These are phyloP conservation scores for Callionymus lyra DNA, from an alignment of 2,113 vertebrate genomes.

Conservation along the genomic window DNA sequence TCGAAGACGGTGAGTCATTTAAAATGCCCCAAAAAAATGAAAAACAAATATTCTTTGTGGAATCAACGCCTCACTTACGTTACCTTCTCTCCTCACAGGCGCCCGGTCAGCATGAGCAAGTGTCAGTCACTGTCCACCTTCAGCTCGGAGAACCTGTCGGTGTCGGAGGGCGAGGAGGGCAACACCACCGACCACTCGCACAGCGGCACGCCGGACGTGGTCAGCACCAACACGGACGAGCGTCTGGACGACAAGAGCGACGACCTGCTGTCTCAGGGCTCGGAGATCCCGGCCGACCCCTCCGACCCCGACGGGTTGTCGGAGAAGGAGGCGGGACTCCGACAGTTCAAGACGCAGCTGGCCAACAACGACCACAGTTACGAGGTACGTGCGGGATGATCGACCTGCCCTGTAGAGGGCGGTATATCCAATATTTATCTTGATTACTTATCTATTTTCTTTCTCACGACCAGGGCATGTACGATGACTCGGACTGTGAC, in stretches of 20 bases:
- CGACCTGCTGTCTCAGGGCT: conserved; percentile 81
- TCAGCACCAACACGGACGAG: conserved; percentile 86
- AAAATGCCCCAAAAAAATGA: not conserved
- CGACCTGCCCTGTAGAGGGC: no score
- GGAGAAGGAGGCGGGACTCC: conserved; percentile 70
- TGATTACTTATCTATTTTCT: conserved; percentile 18
- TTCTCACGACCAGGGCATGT: conserved; percentile 62
- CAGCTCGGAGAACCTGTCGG: conserved; percentile 83
- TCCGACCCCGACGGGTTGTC: conserved; percentile 72
- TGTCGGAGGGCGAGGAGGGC: conserved; percentile 84
- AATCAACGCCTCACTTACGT: not conserved
- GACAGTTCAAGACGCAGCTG: conserved; percentile 71
- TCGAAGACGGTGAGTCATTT: conserved; percentile 73
- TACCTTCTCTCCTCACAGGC: conserved; percentile 49
- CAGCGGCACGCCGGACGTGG: conserved; percentile 83
- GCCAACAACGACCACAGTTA: conserved; percentile 66
- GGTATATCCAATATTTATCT: no score
- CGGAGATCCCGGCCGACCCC: conserved; percentile 78
- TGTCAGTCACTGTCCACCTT: conserved; percentile 86
- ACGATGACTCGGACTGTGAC: conserved; percentile 89
- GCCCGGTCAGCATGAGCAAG: conserved; percentile 73
- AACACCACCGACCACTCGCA: conserved; percentile 86
- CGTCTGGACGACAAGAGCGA: conserved; percentile 82
- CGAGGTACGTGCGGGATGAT: conserved; percentile 70
- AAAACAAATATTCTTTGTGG: not conserved